Evolutionary conservation across 1,140 invertebrate genomes (phyloP).

Genomic region (Phocides pigmalion): DNA sequence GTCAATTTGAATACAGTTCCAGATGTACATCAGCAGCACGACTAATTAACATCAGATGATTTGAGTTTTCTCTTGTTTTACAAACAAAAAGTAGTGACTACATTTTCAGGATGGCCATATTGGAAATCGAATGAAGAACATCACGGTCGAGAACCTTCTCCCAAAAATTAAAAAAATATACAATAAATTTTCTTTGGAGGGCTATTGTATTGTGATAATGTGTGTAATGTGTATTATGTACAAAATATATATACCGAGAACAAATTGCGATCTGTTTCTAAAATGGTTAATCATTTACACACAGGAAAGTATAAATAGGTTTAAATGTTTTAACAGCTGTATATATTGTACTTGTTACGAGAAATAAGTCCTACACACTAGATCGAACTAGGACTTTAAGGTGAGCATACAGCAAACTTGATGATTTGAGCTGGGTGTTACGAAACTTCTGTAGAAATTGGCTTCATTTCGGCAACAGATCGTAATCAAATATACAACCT

Average conservation of each 20-base stretch:
- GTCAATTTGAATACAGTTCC: too few species aligned
- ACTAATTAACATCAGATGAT: too few species aligned
- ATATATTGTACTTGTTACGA: slow-evolving; percentile 17
- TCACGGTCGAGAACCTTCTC: too few species aligned
- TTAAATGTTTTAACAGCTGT: slow-evolving; percentile 11
- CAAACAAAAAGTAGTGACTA: too few species aligned
- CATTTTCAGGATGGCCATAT: too few species aligned
- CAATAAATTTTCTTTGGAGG: too few species aligned
- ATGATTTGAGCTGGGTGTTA: slow-evolving; percentile 82
- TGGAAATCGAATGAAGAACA: too few species aligned
- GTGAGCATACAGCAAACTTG: slow-evolving; percentile 57
- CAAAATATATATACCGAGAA: slow-evolving; percentile 20
- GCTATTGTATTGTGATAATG: slow-evolving; percentile 15
- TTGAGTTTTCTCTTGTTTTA: too few species aligned
- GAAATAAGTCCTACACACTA: slow-evolving; percentile 32
- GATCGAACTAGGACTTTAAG: slow-evolving; percentile 41
- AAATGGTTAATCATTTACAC: slow-evolving; percentile 71
- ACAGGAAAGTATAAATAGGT: slow-evolving; percentile 40
- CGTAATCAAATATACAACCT: slow-evolving; percentile 64
- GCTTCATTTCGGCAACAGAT: slow-evolving; percentile 83
- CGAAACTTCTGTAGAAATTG: slow-evolving; percentile 63
- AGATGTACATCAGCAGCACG: too few species aligned
- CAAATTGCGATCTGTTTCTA: slow-evolving; percentile 81
- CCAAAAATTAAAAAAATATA: too few species aligned
- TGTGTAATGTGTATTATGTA: slow-evolving; percentile 22